Conservation (phyloP, 2,888 invertebrate genomes). For the Macaria notata region DNA sequence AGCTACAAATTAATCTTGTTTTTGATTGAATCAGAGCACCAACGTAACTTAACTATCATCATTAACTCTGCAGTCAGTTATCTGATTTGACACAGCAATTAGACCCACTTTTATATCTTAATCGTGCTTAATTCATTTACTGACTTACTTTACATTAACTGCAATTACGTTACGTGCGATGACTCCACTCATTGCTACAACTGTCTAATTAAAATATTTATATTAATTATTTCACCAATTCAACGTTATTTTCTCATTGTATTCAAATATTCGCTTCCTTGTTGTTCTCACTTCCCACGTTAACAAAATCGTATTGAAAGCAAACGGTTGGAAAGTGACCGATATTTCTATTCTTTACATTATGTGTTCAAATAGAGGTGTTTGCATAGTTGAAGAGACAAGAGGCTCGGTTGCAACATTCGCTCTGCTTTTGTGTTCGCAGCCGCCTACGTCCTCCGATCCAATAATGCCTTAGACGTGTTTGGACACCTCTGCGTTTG, state of each 20-base stretch:
- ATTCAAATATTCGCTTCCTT: constrained; percentile 28
- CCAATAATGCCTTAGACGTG: constrained; percentile 23
- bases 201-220: constrained; percentile 33
- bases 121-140: constrained; percentile 28
- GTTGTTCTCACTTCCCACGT: constrained; percentile 33
- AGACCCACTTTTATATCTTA: constrained; percentile 37
- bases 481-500: constrained; percentile 16
- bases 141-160: constrained; percentile 26
- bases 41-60: neutral
- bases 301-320: constrained; percentile 30
- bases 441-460: constrained; percentile 32
- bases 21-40: neutral
- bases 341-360: constrained; percentile 31
- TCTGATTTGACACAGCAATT: constrained; percentile 31
- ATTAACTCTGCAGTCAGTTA: constrained; percentile 28
- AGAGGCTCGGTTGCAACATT: constrained; percentile 31
- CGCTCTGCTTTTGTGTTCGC: constrained; percentile 33
- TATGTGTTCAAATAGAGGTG: constrained; percentile 33
- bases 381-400: constrained; percentile 34
- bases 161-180: constrained; percentile 29
- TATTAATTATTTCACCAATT: constrained; percentile 15
- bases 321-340: constrained; percentile 34
- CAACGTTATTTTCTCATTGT: constrained; percentile 19
- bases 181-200: constrained; percentile 2
- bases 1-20: too few relatives aligned